phyloP scores from a whole-genome alignment of 2,797 vertebrate species.

The Mormyrops attenuatus region DNA sequence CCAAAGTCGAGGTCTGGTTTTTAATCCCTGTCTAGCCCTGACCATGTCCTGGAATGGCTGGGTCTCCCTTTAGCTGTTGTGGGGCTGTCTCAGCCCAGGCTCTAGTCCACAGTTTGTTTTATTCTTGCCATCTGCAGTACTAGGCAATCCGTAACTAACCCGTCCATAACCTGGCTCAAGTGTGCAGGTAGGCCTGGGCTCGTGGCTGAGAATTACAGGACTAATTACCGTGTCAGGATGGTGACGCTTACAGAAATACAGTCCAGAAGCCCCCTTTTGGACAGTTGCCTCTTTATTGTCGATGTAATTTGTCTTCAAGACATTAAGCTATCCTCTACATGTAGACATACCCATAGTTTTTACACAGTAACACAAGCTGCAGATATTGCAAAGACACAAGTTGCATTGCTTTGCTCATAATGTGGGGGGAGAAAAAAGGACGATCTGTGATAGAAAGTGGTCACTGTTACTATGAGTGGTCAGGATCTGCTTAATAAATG shows the following conservation, averaged over 20 bases:
- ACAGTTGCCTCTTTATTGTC: constrained; percentile 72
- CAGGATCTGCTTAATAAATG: constrained; percentile 8
- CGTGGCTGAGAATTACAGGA: neutral
- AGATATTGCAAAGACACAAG: constrained; percentile 49
- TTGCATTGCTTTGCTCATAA: constrained; percentile 42
- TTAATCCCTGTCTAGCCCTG: neutral
- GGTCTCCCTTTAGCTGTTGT: neutral
- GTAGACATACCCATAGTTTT: constrained; percentile 56
- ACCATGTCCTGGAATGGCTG: neutral
- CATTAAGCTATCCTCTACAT: constrained; percentile 56
- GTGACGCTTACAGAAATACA: neutral
- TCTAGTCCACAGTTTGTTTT: neutral
- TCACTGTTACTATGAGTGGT: neutral
- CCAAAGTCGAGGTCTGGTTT: neutral
- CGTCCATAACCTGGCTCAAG: neutral
- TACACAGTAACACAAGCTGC: constrained; percentile 49
- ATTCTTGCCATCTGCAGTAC: neutral
- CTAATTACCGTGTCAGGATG: neutral
- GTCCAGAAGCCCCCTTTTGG: constrained; percentile 41
- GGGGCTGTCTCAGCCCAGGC: neutral
- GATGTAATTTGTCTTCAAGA: constrained; percentile 67
- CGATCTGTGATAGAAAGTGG: neutral
- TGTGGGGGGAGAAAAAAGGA: constrained; percentile 39
- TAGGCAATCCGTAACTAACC: neutral
- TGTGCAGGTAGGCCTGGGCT: neutral